Conservation (phyloP, 2,888 invertebrate genomes). For the Ganaspis brasiliensis region DNA sequence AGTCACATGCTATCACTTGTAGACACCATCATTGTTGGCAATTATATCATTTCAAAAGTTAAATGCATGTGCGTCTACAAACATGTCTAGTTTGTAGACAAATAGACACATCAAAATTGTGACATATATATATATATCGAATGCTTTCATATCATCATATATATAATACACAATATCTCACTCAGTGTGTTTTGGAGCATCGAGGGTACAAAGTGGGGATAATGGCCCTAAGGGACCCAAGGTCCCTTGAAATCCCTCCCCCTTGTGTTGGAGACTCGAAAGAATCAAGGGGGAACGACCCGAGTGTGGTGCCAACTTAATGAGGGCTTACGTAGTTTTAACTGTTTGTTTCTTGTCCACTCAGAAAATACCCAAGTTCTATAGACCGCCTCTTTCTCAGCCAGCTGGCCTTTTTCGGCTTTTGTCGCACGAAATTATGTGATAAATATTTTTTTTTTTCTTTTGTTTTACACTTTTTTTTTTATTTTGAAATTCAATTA, state of each 20-base stretch:
- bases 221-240: slow-evolving; percentile 67
- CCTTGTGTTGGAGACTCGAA: slow-evolving; percentile 63
- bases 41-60: no score
- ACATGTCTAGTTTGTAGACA: no score
- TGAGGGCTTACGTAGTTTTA: slow-evolving; percentile 73
- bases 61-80: no score
- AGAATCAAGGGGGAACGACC: slow-evolving; percentile 69
- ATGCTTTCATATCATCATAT: slow-evolving; percentile 74
- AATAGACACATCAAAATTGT: slow-evolving; percentile 65
- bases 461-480: background rate
- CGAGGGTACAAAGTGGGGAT: slow-evolving; percentile 50
- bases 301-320: slow-evolving; percentile 73
- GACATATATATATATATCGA: no score
- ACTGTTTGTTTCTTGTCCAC: slow-evolving; percentile 69
- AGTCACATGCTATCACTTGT: no score
- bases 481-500: no score
- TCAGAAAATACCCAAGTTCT: slow-evolving; percentile 18
- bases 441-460: background rate
- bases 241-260: slow-evolving; percentile 64
- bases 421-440: background rate
- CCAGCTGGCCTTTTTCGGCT: slow-evolving; percentile 5
- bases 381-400: background rate
- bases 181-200: slow-evolving; percentile 58
- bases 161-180: slow-evolving; percentile 71
- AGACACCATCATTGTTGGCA: no score